phyloP scores from a whole-genome alignment of 2,797 vertebrate genomes.

The Fundulus diaphanus region DNA sequence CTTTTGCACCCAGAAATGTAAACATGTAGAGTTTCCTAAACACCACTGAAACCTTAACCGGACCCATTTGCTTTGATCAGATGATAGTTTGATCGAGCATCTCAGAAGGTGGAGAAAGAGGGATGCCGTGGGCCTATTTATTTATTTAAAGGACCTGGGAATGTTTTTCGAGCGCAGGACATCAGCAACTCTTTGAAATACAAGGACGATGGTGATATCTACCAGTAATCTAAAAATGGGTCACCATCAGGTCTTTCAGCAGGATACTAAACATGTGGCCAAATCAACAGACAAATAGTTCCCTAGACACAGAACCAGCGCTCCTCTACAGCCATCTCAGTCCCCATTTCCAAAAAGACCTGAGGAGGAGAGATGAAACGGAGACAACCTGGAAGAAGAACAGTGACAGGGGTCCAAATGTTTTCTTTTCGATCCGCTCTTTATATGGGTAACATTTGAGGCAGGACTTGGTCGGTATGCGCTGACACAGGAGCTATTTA shows the following conservation, averaged over 20 bases:
- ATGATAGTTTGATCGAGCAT: background rate
- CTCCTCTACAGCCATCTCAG: background rate
- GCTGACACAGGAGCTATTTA: conserved; percentile 21
- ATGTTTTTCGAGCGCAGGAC: background rate
- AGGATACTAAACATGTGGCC: background rate
- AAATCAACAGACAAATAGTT: background rate
- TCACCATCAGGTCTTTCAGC: background rate
- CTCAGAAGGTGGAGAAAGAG: background rate
- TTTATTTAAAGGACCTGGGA: background rate
- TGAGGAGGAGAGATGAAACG: background rate
- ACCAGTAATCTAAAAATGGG: background rate
- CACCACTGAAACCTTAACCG: background rate
- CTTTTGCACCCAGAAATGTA: background rate
- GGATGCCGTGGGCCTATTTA: background rate
- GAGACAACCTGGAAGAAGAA: too few relatives aligned
- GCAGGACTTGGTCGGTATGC: conserved; percentile 10
- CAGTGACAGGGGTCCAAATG: background rate
- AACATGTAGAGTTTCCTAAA: background rate
- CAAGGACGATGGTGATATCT: background rate
- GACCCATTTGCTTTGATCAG: background rate
- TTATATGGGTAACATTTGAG: background rate
- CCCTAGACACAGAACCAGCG: background rate
- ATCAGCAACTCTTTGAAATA: background rate
- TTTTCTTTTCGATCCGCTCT: background rate
- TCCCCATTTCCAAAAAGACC: background rate